Evolutionary conservation across 2,888 invertebrate genomes (phyloP).

Genomic region (Schrankia costaestrigalis): DNA sequence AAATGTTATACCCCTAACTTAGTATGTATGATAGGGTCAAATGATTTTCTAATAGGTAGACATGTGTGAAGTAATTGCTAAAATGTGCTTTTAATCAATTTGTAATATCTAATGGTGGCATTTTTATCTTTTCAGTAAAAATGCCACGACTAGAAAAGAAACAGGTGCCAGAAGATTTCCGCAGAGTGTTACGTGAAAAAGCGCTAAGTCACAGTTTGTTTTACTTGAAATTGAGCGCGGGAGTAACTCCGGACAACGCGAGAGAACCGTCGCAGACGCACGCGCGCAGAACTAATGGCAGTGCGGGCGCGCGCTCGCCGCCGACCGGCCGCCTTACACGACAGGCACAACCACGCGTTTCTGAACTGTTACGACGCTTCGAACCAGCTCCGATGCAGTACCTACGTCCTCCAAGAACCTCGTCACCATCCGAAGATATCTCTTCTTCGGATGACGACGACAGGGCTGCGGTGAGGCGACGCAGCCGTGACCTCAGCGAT

Average conservation of each 20-base stretch:
- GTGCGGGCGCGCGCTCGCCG: slow-evolving; percentile 65
- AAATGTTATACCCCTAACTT: too few relatives aligned
- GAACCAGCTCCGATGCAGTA: slow-evolving; percentile 75
- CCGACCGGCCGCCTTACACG: slow-evolving; percentile 58
- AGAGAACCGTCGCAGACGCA: slow-evolving; percentile 33
- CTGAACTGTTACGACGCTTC: slow-evolving; percentile 67
- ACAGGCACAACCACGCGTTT: slow-evolving; percentile 67
- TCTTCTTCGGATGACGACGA: slow-evolving; percentile 75
- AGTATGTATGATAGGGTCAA: too few relatives aligned
- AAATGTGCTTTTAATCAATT: background rate
- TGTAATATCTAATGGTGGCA: background rate
- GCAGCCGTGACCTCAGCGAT: slow-evolving; percentile 72
- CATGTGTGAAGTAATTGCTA: too few relatives aligned
- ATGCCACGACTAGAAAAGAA: slow-evolving; percentile 73
- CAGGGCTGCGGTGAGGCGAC: slow-evolving; percentile 67
- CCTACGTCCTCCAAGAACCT: slow-evolving; percentile 65
- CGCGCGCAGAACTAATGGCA: slow-evolving; percentile 42
- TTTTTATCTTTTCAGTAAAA: slow-evolving; percentile 33
- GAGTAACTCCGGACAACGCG: slow-evolving; percentile 46
- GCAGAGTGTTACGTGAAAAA: slow-evolving; percentile 73
- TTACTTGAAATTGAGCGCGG: slow-evolving; percentile 71
- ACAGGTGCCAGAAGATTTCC: slow-evolving; percentile 67
- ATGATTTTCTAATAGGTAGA: too few relatives aligned
- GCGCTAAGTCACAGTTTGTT: slow-evolving; percentile 75
- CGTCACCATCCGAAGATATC: slow-evolving; percentile 68